These are phyloP conservation scores for Acrocera orbiculus DNA, from an alignment of 2,888 invertebrate species.

Conservation along the genomic window DNA sequence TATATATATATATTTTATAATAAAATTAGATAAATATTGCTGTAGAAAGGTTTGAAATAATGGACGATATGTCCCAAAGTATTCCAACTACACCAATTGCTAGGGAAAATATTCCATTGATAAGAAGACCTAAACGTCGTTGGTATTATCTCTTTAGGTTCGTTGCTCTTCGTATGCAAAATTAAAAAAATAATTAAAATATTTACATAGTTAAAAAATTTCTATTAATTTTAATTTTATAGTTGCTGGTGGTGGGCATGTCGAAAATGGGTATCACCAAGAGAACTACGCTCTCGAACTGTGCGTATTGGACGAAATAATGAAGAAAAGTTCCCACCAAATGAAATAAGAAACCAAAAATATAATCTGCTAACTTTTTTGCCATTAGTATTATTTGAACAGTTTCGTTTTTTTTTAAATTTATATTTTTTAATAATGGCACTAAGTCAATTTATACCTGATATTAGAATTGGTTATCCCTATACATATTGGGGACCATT, in stretches of 20 bases:
- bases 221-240: slow-evolving; percentile 18
- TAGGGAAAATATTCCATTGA: slow-evolving; percentile 52
- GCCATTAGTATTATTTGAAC: slow-evolving; percentile 87
- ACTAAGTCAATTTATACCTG: slow-evolving; percentile 91
- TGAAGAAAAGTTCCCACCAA: slow-evolving; percentile 76
- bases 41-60: slow-evolving; percentile 11
- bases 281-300: slow-evolving; percentile 57
- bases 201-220: not conserved
- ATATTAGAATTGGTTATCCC: slow-evolving; percentile 87
- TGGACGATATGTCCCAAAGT: slow-evolving; percentile 32
- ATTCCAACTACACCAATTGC: slow-evolving; percentile 35
- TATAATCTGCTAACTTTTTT: slow-evolving; percentile 85
- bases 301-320: slow-evolving; percentile 60
- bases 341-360: slow-evolving; percentile 95
- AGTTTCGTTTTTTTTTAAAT: slow-evolving; percentile 98
- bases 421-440: slow-evolving; percentile 98
- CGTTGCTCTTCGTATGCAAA: not conserved
- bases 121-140: slow-evolving; percentile 42
- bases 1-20: not conserved
- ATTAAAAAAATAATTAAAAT: not conserved
- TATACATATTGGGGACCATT: slow-evolving; percentile 99
- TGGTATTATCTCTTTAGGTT: slow-evolving; percentile 21
- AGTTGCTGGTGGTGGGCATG: slow-evolving; percentile 66
- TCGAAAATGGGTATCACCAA: slow-evolving; percentile 52
- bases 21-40: not conserved